These are phyloP conservation scores for Bombus impatiens DNA, from an alignment of 1,140 invertebrate species.

Conservation along the genomic window DNA sequence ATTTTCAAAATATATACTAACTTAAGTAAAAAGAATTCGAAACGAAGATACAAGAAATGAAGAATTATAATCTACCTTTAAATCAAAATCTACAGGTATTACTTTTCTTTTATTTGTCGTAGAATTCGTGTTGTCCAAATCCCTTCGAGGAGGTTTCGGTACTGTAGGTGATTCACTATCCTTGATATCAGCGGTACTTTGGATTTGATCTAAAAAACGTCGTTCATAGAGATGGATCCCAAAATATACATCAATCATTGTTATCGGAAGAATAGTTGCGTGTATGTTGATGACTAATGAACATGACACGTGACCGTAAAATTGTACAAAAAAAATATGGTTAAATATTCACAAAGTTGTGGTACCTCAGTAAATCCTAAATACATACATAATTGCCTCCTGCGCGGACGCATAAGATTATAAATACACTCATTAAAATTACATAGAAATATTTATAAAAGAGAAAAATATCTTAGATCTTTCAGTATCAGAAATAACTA, in stretches of 20 bases:
- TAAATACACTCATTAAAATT: constrained; percentile 24
- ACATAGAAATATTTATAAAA: background rate
- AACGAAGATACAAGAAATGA: background rate
- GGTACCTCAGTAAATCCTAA: constrained; percentile 46
- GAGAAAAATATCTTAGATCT: background rate
- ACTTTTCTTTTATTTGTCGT: constrained; percentile 69
- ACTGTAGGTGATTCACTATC: constrained; percentile 46
- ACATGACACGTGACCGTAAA: constrained; percentile 19
- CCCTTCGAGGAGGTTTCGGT: constrained; percentile 68
- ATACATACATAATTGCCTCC: constrained; percentile 36
- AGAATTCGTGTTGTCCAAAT: constrained; percentile 57
- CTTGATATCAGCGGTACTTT: constrained; percentile 33
- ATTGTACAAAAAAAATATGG: background rate
- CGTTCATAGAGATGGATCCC: background rate
- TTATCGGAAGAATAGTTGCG: background rate
- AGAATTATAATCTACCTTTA: constrained; percentile 67
- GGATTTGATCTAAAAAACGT: constrained; percentile 52
- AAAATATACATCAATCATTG: background rate
- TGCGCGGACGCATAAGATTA: background rate
- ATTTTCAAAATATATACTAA: background rate
- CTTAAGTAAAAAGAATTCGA: background rate
- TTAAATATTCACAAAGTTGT: background rate
- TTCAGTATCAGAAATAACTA: background rate
- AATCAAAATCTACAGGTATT: constrained; percentile 78
- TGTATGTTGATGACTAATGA: constrained; percentile 35